Base-by-base conservation (phyloP, 2,113 vertebrate species). In the Engystomops pustulosus region DNA sequence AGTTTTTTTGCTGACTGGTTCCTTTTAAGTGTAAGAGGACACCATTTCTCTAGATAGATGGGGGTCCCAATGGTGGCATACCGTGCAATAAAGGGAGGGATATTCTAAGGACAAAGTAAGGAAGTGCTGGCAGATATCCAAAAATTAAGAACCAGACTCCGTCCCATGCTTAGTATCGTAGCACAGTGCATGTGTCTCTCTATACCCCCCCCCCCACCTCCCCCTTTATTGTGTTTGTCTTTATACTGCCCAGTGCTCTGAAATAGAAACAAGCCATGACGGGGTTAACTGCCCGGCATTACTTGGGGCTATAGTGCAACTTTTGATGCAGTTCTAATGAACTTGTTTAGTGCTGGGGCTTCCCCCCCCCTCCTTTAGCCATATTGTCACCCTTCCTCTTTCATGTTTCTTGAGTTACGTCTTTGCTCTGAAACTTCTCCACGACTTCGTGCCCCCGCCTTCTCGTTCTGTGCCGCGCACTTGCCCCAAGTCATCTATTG, bases 401-500 rank as follows among this genome's bases (percentile, higher is more conserved):
- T 47, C 55, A 36, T 51, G 44, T 68, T 6, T 14, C 45, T 55
- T 84, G 30, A 84, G 41, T 6, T 14, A n/a, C 25, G 51, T 41
- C 23, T 27, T 49, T 47, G 20, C 27, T 45, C 3, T 65, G 6
- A 44, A 65, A 49, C 41, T 36, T 67, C 67, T 32, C 14, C 44
- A 69, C 47, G 6, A 34, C 67, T 62, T 34, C 36, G 18, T 2
- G 12, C 32, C 3, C 71, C 51, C 51, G 34, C 9, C 41, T 23
- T 78, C 34, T 41, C 20, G 32, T 41, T 41, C 51, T 32, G 14
- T 10, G 70, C 70, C 10, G n/a, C n/a, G 36, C 51, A 32, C 71
- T 85, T 79, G 83, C 83, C 65, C 75, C 14, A 8, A 85, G 83
- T 53, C 65, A 79, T 85, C 62, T 53, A 70, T 79, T 69, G 58